Conservation (phyloP, 2,888 invertebrate species). For the Camptogramma bilineatum region DNA sequence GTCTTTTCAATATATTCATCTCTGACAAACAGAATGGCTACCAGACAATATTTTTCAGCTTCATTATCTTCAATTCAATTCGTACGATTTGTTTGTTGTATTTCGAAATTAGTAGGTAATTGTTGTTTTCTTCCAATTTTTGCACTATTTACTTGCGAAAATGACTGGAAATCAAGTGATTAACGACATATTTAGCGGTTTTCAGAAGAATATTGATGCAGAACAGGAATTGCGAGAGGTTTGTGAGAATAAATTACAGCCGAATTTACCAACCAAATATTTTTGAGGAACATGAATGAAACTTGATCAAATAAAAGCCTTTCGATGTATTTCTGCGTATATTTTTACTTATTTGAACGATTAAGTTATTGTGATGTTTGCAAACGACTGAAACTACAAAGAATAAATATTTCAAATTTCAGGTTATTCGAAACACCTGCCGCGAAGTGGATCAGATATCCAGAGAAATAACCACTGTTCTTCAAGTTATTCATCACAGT, state of each 20-base stretch:
- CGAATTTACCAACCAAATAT: not conserved
- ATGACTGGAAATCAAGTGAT: constrained; percentile 33
- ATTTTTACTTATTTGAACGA: not conserved
- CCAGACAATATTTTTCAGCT: not conserved
- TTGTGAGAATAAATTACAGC: constrained; percentile 40
- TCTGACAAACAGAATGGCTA: not conserved
- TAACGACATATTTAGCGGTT: constrained; percentile 83
- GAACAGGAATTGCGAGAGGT: constrained; percentile 94
- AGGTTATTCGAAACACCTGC: constrained; percentile 89
- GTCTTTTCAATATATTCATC: not conserved
- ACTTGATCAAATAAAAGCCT: not conserved
- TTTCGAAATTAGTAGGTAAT: not conserved
- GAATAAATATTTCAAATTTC: constrained; percentile 38
- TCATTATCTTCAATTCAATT: not conserved
- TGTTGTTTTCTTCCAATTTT: not conserved
- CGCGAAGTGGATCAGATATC: constrained; percentile 92
- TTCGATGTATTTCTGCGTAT: not conserved
- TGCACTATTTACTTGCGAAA: constrained; percentile 20
- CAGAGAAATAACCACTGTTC: constrained; percentile 90
- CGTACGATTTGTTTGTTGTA: not conserved
- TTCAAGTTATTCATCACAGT: constrained; percentile 93
- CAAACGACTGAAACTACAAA: no score
- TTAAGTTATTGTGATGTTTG: no score
- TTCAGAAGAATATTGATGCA: constrained; percentile 90
- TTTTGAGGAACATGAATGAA: not conserved